Evolutionary conservation across 1,140 invertebrate species (phyloP), one percentile per base, ranked within the genome.

Genomic region (Hirudo medicinalis): DNA sequence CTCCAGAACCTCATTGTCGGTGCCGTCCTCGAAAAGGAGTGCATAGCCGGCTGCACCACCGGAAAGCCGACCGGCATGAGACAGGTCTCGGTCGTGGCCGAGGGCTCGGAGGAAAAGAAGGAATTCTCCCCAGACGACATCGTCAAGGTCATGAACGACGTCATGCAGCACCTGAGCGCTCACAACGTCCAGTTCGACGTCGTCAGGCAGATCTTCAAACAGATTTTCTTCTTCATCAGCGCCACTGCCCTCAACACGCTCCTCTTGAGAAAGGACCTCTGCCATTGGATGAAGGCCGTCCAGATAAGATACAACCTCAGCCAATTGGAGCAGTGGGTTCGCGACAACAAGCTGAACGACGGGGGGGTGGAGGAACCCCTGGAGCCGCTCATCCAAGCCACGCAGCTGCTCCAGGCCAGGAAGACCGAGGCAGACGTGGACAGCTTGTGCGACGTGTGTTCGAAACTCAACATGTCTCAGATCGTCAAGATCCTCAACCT

Each of bases 211-310:
- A 85, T 91, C 8, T 92, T 92, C 79, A 87, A 87, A 79, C 91
- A 92, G 83, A 83, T 97, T 0, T 92, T 92, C 78, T 96, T 96
- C 79, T 94, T 91, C 82, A 89, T 98, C 76, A 94, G 92, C 81
- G 91, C 94, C 4, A 89, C 88, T 70, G 90, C 93, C 2, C 80
- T 98, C 0, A 98, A 98, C 80, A 96, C 95, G 82, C 81, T 99
- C 22, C 84, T 99, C 67, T 83, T 98, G 67, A 86, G 95, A 22
- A 94, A 94, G 78, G 95, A 99, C 76, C 87, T 97, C 72, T 99
- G 95, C 80, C 91, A 94, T 81, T 98, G 94, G 92, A 89, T 91
- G 0, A 97, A 96, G 79, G 94, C 94, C 4, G 91, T 97, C 86
- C 92, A 97, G 79, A 97, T 99, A 74, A 87, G 94, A 75, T 85